Base-by-base conservation (phyloP, 37 sponge, comb jelly and placozoan species). In the Bolinopsis microptera region DNA sequence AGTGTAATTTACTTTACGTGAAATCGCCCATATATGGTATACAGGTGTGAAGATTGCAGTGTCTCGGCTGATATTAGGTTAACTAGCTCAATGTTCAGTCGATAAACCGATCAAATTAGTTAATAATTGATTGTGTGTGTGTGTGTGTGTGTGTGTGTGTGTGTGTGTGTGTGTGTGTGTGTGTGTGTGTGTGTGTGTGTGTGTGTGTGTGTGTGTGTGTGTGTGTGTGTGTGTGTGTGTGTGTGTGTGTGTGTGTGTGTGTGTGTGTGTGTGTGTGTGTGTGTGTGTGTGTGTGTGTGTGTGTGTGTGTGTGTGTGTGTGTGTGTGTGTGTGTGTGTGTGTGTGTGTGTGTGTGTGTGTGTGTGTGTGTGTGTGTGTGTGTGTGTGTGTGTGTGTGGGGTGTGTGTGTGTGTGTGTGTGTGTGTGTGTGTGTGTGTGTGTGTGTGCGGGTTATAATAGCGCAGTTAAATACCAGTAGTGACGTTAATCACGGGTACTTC, bases 321-420 rank as follows among this genome's bases (percentile, higher is more conserved):
- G 61, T 48, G 61, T 48, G 61, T 48, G 61, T 48, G 61, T 48
- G 61, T 48, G 61, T 48, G 61, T 48, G 61, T 48, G 86, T 35
- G 86, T 83, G 86, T 83, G 93, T 92, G 93, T 92, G 93, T 92
- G 93, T 92, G 93, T 92, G 93, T 92, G 93, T 92, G 93, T 92
- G 93, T 92, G 92, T 92, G 93, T 68, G 69, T 92, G 93, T 68
- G 93, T 92, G 93, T 92, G 69, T 92, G 69, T 92, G 69, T 92
- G 93, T 92, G 93, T 68, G 35, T 68, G 92, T 41, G 36, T 83
- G 61, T 38, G 61, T 41, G 68, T 74, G 76, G 16, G 16, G 9
- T 48, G 61, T 48, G n/a, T n/a, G n/a, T n/a, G n/a, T n/a, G n/a
- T n/a, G n/a, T n/a, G n/a, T n/a, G n/a, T n/a, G n/a, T n/a, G n/a